Percentiles rank a stretch among this genome's conserved stretches.
Conservation (phyloP, 1,140 invertebrate species). For the Lasioglossum baleicum region DNA sequence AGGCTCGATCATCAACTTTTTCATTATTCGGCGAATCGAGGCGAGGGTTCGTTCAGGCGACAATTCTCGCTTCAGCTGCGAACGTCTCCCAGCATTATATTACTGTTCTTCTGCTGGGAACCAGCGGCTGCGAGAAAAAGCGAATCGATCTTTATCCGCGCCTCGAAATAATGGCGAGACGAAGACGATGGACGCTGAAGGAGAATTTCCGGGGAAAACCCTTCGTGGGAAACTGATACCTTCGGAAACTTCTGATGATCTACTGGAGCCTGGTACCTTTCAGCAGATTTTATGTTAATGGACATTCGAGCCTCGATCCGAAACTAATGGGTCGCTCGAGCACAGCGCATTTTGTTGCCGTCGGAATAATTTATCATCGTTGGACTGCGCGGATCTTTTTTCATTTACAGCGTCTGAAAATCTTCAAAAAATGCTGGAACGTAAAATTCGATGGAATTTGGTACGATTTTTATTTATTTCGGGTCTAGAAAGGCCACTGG, state of each 20-base stretch:
- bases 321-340: no score
- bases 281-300: no score
- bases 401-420: no score
- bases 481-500: no score
- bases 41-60: background rate
- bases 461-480: no score
- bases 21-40: background rate
- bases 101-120: background rate
- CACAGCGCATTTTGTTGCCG: no score
- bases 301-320: no score
- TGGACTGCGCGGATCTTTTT: no score
- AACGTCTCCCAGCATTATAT: background rate
- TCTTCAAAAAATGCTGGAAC: no score
- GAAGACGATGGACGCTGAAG: background rate
- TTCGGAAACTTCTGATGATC: background rate
- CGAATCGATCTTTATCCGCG: constrained; percentile 6
- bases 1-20: background rate
- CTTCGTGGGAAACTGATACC: background rate
- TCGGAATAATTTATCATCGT: no score
- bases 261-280: no score
- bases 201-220: background rate
- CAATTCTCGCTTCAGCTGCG: background rate
- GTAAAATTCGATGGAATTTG: no score
- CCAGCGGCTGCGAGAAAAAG: background rate
- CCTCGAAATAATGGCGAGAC: constrained; percentile 6